A percentile compares a stretch with the other conserved stretches of the same genome.
Conservation (phyloP, 2,888 invertebrate genomes). For the Smittia aterrima region DNA sequence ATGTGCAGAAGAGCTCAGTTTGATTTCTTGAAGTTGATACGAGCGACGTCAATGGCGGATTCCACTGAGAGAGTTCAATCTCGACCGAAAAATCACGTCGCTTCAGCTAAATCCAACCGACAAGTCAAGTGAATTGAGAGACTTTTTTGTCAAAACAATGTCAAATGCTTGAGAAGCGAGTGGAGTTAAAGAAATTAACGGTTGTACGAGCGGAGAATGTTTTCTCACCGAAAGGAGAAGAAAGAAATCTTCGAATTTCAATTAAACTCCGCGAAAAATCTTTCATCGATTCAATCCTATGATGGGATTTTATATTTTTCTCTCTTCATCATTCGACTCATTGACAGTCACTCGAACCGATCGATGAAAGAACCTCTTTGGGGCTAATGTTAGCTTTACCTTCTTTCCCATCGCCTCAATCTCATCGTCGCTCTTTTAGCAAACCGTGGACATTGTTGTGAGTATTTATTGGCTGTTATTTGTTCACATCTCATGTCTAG, state of each 20-base stretch:
- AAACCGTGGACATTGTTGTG: background rate
- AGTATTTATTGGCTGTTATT: background rate
- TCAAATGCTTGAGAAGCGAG: background rate
- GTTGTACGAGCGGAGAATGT: background rate
- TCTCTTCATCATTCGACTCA: background rate
- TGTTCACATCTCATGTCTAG: background rate
- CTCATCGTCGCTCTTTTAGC: background rate
- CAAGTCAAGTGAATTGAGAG: background rate
- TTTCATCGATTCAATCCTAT: background rate
- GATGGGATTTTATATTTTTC: background rate
- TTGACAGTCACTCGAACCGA: background rate
- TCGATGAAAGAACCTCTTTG: background rate
- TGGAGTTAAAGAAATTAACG: slow-evolving; percentile 3
- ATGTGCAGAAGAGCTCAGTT: slow-evolving; percentile 3
- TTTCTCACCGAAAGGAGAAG: background rate
- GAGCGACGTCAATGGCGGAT: background rate
- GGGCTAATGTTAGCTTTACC: background rate
- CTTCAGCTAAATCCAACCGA: background rate
- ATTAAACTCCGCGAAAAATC: background rate
- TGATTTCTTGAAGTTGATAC: slow-evolving; percentile 19
- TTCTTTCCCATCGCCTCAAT: background rate
- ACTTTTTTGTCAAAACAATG: slow-evolving; percentile 10
- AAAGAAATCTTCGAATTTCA: slow-evolving; percentile 5
- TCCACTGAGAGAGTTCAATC: background rate
- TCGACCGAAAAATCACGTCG: background rate